Evolutionary conservation across 2,888 invertebrate genomes (phyloP).

Genomic region (Deroplatys truncata): DNA sequence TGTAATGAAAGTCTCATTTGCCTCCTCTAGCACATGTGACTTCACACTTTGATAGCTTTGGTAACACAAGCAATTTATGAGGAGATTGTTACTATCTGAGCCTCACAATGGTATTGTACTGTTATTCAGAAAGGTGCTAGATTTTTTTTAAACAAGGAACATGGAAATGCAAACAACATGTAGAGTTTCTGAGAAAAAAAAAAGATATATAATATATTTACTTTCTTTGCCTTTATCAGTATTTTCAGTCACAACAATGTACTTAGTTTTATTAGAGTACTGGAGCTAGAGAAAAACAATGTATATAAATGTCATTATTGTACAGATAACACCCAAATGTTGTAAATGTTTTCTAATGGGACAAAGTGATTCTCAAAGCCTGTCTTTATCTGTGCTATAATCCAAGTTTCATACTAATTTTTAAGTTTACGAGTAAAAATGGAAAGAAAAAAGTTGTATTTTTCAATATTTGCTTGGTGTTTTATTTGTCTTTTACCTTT

Average conservation of each 20-base stretch:
- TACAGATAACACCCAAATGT: constrained; percentile 1
- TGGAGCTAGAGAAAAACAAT: neutral
- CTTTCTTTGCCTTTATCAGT: constrained; percentile 17
- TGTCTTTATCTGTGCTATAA: constrained; percentile 11
- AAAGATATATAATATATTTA: neutral
- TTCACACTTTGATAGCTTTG: neutral
- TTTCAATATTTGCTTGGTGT: constrained; percentile 8
- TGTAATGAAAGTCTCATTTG: neutral
- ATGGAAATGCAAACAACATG: neutral
- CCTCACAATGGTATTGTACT: neutral
- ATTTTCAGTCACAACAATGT: constrained; percentile 13
- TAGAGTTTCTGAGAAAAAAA: neutral
- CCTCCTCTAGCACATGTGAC: neutral
- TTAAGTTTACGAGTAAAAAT: constrained; percentile 18
- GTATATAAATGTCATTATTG: constrained; percentile 7
- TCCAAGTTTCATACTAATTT: constrained; percentile 20
- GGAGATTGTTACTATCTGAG: neutral
- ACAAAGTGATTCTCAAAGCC: neutral
- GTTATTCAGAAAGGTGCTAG: neutral
- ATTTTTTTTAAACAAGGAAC: neutral
- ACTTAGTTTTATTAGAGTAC: constrained; percentile 10
- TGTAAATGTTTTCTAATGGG: constrained; percentile 14
- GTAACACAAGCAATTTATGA: neutral
- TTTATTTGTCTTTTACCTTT: neutral
- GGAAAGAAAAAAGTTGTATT: constrained; percentile 9